A percentile compares a stretch with the other conserved stretches of the same genome.
Conservation (phyloP, 2,797 vertebrate species). For the Urophycis tenuis region DNA sequence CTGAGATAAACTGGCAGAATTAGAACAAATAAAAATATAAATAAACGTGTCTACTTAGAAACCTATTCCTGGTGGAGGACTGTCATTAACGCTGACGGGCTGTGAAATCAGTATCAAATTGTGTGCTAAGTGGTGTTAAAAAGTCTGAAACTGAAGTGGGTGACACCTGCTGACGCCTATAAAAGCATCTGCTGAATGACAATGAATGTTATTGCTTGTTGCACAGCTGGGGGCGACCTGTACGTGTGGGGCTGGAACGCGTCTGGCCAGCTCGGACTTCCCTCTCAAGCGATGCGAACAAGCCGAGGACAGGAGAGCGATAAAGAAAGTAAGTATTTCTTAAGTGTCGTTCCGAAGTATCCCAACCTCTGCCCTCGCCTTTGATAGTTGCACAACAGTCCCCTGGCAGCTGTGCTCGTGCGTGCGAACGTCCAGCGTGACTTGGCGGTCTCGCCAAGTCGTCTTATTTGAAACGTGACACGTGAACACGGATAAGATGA, state of each 20-base stretch:
- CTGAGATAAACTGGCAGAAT: no score
- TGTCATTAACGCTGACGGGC: no score
- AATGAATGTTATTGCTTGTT: slow-evolving; percentile 1
- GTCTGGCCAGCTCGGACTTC: slow-evolving; percentile 87
- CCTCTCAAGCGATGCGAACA: slow-evolving; percentile 60
- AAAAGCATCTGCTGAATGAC: background rate
- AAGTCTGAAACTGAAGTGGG: background rate
- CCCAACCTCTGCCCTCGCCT: background rate
- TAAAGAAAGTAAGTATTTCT: slow-evolving; percentile 32
- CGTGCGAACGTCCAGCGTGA: background rate
- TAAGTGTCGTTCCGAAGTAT: no score
- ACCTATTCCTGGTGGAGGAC: no score
- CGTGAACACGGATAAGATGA: background rate
- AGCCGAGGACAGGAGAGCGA: slow-evolving; percentile 21
- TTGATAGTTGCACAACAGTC: background rate
- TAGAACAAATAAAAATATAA: no score
- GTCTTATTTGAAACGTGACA: background rate
- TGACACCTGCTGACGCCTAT: background rate
- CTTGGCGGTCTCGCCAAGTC: background rate
- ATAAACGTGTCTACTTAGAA: no score
- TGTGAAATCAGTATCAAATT: no score
- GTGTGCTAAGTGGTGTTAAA: no score
- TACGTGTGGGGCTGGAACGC: slow-evolving; percentile 98
- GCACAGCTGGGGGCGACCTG: slow-evolving; percentile 79
- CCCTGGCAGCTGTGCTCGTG: background rate